A percentile compares a stretch with the other conserved stretches of the same genome.
These are phyloP conservation scores for Bellardia pandia DNA, from an alignment of 2,888 invertebrate species.

Conservation along the genomic window DNA sequence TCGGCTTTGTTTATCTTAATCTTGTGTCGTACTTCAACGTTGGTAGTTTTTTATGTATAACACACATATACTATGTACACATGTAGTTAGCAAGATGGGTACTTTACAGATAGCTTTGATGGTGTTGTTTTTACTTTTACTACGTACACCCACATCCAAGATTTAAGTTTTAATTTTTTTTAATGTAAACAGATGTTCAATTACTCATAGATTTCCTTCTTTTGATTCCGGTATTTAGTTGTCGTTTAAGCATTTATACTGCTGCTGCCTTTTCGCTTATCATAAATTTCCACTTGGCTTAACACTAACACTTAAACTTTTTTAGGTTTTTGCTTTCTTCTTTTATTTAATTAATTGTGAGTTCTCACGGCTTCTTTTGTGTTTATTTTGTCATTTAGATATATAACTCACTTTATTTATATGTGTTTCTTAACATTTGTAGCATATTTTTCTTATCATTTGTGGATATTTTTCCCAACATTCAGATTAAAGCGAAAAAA, in stretches of 20 bases:
- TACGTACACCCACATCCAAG: slow-evolving; percentile 2
- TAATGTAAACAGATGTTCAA: slow-evolving; percentile 24
- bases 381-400: slow-evolving; percentile 40
- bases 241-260: slow-evolving; percentile 28
- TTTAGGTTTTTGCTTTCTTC: slow-evolving; percentile 8
- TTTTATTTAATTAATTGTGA: slow-evolving; percentile 6
- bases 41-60: not conserved
- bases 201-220: slow-evolving; percentile 11
- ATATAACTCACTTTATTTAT: slow-evolving; percentile 38
- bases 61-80: not conserved
- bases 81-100: not conserved
- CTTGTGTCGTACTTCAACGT: not conserved
- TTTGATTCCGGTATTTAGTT: slow-evolving; percentile 3
- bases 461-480: too few species aligned
- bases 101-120: not conserved
- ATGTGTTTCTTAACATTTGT: slow-evolving; percentile 26
- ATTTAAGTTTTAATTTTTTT: not conserved
- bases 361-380: not conserved
- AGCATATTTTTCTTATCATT: not conserved
- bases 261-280: slow-evolving; percentile 49
- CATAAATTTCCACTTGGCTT: slow-evolving; percentile 57
- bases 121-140: not conserved
- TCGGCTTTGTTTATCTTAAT: not conserved
- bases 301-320: slow-evolving; percentile 47
- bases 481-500: not conserved